Percentiles rank a stretch among this genome's conserved stretches.
Conservation (phyloP, 2,113 vertebrate genomes). For the Himantopus leucocephalus region DNA sequence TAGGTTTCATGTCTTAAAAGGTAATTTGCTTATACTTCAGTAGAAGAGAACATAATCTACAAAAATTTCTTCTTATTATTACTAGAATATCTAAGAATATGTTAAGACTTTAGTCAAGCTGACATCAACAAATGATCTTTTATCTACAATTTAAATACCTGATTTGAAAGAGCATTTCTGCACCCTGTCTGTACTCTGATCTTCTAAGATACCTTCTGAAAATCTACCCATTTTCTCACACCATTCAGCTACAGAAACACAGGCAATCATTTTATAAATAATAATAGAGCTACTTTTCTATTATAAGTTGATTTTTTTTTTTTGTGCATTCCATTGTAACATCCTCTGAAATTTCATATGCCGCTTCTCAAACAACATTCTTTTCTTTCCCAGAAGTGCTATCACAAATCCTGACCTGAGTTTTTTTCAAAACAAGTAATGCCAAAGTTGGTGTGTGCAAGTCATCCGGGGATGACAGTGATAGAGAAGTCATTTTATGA, state of each 20-base stretch:
- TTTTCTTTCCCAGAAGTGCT: not conserved
- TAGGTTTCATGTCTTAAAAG: not conserved
- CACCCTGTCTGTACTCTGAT: not conserved
- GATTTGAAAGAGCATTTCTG: not conserved
- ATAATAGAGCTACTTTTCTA: not conserved
- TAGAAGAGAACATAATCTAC: not conserved
- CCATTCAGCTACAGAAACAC: not conserved
- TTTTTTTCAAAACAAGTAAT: not conserved
- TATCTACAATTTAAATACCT: not conserved
- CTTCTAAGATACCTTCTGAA: not conserved
- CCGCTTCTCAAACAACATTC: not conserved
- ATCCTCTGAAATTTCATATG: not conserved
- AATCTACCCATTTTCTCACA: not conserved
- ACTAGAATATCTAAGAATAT: not conserved
- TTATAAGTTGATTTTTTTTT: not conserved
- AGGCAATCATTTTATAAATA: not conserved
- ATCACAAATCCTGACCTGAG: not conserved
- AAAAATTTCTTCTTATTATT: not conserved
- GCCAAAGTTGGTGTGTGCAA: not conserved
- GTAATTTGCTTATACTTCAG: not conserved
- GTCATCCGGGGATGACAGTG: not conserved
- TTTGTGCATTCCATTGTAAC: not conserved
- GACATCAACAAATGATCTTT: not conserved
- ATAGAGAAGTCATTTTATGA: not conserved
- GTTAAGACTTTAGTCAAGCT: not conserved